Conservation (phyloP, 2,797 vertebrate genomes). For the Brachymystax lenok region DNA sequence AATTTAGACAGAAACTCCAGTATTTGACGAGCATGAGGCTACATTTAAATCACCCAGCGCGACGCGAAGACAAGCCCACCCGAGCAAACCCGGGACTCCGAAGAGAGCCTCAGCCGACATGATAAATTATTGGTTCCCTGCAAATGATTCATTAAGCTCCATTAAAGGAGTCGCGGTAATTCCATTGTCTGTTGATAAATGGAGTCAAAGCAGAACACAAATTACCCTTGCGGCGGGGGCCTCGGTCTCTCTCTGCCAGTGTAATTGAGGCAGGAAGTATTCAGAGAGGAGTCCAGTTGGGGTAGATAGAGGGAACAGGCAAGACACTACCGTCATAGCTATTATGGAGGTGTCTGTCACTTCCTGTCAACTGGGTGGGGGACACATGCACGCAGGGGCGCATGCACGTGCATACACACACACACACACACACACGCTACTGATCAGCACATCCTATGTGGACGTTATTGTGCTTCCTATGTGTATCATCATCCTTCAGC, state of each 20-base stretch:
- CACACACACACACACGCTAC: no score
- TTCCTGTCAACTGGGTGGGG: not conserved
- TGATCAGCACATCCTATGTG: not conserved
- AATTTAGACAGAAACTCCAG: not conserved
- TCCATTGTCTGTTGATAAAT: constrained; percentile 12
- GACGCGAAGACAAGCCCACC: not conserved
- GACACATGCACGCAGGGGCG: not conserved
- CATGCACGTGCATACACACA: not conserved
- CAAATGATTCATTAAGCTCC: constrained; percentile 35
- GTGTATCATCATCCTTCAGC: not conserved
- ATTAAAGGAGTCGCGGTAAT: constrained; percentile 25
- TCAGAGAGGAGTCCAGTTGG: not conserved
- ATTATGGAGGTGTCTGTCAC: not conserved
- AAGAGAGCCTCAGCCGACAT: not conserved
- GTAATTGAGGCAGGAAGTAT: not conserved
- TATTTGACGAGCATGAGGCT: constrained; percentile 7
- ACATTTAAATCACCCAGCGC: constrained; percentile 13
- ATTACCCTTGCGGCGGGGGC: not conserved
- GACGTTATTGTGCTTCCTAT: not conserved
- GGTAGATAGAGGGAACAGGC: not conserved
- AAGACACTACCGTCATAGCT: not conserved
- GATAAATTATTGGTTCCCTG: constrained; percentile 13
- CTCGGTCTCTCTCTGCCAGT: not conserved
- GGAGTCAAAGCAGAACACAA: constrained; percentile 30
- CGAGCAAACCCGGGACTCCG: not conserved